A percentile compares a stretch with the other conserved stretches of the same genome.
Evolutionary conservation across 2,113 vertebrate species (phyloP).

Genomic region (Bufo gargarizans): DNA sequence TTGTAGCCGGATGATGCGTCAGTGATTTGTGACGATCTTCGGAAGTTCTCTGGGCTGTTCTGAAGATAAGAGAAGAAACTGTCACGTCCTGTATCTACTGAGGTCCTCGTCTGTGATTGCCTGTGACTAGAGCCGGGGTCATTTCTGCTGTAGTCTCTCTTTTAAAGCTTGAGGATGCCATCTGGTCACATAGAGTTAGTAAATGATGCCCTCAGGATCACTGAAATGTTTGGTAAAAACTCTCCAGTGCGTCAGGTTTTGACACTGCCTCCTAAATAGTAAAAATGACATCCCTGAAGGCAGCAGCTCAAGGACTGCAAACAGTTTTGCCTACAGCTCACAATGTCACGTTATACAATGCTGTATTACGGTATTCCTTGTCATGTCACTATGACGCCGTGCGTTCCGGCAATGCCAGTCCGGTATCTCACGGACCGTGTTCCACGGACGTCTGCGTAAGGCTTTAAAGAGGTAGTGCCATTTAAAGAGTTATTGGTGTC

Average conservation of each 20-base stretch:
- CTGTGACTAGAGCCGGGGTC: background rate
- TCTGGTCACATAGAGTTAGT: slow-evolving; percentile 35
- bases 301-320: background rate
- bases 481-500: too few species aligned
- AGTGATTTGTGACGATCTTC: slow-evolving; percentile 2
- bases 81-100: background rate
- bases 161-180: slow-evolving; percentile 33
- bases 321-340: slow-evolving; percentile 16
- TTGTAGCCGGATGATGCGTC: background rate
- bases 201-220: slow-evolving; percentile 12
- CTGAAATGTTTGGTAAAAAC: slow-evolving; percentile 23
- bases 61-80: background rate
- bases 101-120: background rate
- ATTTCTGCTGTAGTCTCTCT: slow-evolving; percentile 18
- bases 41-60: background rate
- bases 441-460: too few species aligned
- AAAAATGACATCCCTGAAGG: slow-evolving; percentile 27
- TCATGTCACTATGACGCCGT: background rate
- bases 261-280: slow-evolving; percentile 20
- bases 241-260: slow-evolving; percentile 25
- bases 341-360: background rate
- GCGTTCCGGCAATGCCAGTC: too few species aligned
- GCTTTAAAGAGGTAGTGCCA: background rate
- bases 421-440: too few species aligned
- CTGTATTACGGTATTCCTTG: background rate